Evolutionary conservation across 2,888 invertebrate genomes (phyloP).

Genomic region (Hydriomena furcata): DNA sequence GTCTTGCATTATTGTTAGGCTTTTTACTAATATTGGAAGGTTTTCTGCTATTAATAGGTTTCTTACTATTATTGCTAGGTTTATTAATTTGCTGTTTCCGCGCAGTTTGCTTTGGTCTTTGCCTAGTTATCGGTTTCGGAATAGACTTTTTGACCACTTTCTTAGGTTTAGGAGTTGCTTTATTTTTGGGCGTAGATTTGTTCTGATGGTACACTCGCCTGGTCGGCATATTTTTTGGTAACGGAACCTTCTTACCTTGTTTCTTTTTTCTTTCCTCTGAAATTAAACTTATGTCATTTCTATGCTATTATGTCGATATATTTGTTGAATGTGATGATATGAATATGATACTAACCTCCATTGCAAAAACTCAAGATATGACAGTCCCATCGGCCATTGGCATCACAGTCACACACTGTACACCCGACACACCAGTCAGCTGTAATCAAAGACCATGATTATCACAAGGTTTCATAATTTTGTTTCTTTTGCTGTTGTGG

Average conservation of each 20-base stretch:
- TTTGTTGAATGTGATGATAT: too few species aligned
- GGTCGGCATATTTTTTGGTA: slow-evolving; percentile 4
- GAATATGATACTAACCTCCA: slow-evolving; percentile 50
- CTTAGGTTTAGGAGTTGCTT: not conserved
- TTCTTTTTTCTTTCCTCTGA: slow-evolving; percentile 27
- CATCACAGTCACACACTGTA: slow-evolving; percentile 69
- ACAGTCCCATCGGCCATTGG: slow-evolving; percentile 66
- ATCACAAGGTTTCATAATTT: too few species aligned
- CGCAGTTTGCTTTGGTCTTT: not conserved
- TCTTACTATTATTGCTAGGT: not conserved
- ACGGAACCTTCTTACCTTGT: slow-evolving; percentile 9
- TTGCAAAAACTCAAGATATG: slow-evolving; percentile 68
- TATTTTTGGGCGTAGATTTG: not conserved
- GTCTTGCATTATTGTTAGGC: not conserved
- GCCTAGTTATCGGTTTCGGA: slow-evolving; percentile 9
- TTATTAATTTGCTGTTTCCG: slow-evolving; percentile 22
- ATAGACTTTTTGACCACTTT: slow-evolving; percentile 2
- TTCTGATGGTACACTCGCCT: slow-evolving; percentile 4
- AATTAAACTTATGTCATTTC: not conserved
- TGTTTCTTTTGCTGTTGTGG: too few species aligned
- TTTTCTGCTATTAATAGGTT: slow-evolving; percentile 6
- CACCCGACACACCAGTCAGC: slow-evolving; percentile 74
- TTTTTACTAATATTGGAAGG: not conserved
- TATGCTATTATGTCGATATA: too few species aligned
- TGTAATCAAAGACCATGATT: slow-evolving; percentile 38